Evolutionary conservation across 1,140 invertebrate genomes (phyloP).

Genomic region (Papilio dardanus): DNA sequence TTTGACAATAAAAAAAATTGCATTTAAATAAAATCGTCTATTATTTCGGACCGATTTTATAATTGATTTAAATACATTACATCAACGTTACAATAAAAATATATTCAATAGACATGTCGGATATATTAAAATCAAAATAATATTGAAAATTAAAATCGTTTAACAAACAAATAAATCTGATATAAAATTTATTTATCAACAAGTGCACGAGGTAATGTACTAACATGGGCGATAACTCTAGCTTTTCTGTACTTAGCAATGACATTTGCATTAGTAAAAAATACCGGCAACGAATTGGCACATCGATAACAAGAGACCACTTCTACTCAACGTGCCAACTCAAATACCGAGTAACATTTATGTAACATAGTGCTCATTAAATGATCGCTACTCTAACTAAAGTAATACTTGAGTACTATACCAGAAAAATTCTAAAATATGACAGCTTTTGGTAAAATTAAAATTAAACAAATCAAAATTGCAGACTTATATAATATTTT

Average conservation of each 20-base stretch:
- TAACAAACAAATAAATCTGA: slow-evolving; percentile 48
- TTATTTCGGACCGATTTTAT: slow-evolving; percentile 46
- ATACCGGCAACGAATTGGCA: not conserved
- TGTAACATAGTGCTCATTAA: not conserved
- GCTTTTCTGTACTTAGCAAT: not conserved
- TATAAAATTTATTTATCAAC: slow-evolving; percentile 51
- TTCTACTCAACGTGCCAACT: not conserved
- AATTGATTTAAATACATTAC: slow-evolving; percentile 49
- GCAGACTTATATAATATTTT: slow-evolving; percentile 18
- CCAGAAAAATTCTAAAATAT: slow-evolving; percentile 10
- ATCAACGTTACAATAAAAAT: slow-evolving; percentile 45
- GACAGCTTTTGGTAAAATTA: not conserved
- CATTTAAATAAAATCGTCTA: slow-evolving; percentile 35
- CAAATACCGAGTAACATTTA: not conserved
- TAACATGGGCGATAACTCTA: slow-evolving; percentile 32
- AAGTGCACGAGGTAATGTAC: slow-evolving; percentile 54
- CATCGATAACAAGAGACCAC: not conserved
- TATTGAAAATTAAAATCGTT: slow-evolving; percentile 43
- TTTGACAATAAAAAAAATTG: slow-evolving; percentile 70
- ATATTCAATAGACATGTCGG: slow-evolving; percentile 42
- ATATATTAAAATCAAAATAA: slow-evolving; percentile 25
- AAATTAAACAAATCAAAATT: slow-evolving; percentile 23
- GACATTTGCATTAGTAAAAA: not conserved
- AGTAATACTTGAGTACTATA: slow-evolving; percentile 20
- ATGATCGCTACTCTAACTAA: slow-evolving; percentile 15